Evolutionary conservation across 2,888 invertebrate species (phyloP).

Genomic region (Conchocele bisecta): DNA sequence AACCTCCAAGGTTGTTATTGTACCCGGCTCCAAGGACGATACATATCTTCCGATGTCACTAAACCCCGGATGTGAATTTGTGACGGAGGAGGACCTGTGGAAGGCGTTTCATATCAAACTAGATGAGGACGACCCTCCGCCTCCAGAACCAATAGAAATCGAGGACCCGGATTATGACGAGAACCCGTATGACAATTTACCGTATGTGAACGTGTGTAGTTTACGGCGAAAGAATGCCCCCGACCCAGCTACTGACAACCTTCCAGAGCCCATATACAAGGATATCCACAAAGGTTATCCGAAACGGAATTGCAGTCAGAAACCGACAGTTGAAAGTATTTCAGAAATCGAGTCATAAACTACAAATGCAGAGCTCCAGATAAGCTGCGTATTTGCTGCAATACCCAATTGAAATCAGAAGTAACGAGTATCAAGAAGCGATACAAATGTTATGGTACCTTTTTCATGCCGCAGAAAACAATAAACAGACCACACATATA

Average conservation of each 20-base stretch:
- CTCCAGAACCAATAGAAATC: constrained; percentile 15
- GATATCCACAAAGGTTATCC: constrained; percentile 29
- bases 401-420: no score
- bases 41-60: constrained; percentile 45
- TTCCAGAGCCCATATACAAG: constrained; percentile 18
- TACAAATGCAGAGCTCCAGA: no score
- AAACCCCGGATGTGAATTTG: constrained; percentile 57
- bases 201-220: constrained; percentile 54
- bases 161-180: constrained; percentile 59
- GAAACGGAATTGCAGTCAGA: constrained; percentile 40
- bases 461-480: no score
- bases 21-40: constrained; percentile 44
- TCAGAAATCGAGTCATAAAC: no score
- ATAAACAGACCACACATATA: no score
- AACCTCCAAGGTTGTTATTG: constrained; percentile 5
- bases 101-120: constrained; percentile 59
- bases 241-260: not conserved
- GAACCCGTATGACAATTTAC: constrained; percentile 57
- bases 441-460: no score
- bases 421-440: no score
- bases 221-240: constrained; percentile 52
- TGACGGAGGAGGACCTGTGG: constrained; percentile 66
- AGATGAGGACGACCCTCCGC: constrained; percentile 24
- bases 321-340: constrained; percentile 46
- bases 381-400: no score